Evolutionary conservation across 2,113 vertebrate genomes (phyloP), one percentile per base, ranked within the genome.

Genomic region (Excalfactoria chinensis): DNA sequence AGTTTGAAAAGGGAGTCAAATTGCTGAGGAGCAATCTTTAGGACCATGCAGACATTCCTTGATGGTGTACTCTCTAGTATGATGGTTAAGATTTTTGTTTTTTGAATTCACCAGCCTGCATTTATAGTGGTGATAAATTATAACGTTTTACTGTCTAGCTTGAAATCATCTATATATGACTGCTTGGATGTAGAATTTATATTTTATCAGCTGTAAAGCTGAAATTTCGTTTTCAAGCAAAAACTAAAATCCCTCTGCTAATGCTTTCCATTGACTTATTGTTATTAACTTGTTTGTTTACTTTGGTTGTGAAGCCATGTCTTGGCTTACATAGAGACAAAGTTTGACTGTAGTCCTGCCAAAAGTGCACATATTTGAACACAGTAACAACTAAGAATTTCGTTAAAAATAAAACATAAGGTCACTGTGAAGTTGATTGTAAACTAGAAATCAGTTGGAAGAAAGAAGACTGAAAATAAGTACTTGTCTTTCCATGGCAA

Each of bases 201-300:
- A 56, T 87, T 95, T 91, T 87, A 51, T 64, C 55, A 88, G 9
- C 68, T 70, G 34, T 68, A 93, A 71, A 79, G 68, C 32, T 89
- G n/a, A 67, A 71, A 35, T 58, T 9, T 91, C 7, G 13, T 15
- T 26, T 51, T 49, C 48, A 49, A 49, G 11, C 11, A 49, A 32
- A 32, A 70, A 88, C 34, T 70, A 87, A 59, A 83, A 44, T 66
- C 17, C 11, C 15, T 78, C 20, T 71, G 28, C 43, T 72, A 8
- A 51, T 91, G 53, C 40, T 55, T 92, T 91, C 66, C n/a, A 40
- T 81, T 77, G 41, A 58, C 22, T 34, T 75, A 8, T 60, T 95
- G 72, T 91, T 70, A 53, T 78, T 88, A 84, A 58, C 23, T 11
- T 83, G 7, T 76, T 68, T 32, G 6, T 72, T 88, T 60, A 35